These are phyloP conservation scores for Neodiprion pinetum DNA, from an alignment of 1,140 invertebrate species.

Conservation along the genomic window DNA sequence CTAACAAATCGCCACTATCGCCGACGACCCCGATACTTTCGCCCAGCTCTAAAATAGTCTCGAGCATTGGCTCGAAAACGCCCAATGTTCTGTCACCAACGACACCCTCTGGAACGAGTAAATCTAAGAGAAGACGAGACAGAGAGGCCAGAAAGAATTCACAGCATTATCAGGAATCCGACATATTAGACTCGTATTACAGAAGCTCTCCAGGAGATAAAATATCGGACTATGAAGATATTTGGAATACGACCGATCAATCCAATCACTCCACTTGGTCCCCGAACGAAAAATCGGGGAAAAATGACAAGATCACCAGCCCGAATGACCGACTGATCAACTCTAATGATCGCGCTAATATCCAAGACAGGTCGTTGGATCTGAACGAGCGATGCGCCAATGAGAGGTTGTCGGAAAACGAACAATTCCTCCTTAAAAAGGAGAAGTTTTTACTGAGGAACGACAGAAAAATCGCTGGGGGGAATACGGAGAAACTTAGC, in stretches of 20 bases:
- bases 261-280: constrained; percentile 62
- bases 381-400: constrained; percentile 43
- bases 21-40: constrained; percentile 47
- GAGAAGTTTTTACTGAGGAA: constrained; percentile 59
- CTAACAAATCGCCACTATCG: constrained; percentile 45
- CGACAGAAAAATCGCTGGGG: constrained; percentile 57
- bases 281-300: constrained; percentile 60
- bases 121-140: constrained; percentile 52
- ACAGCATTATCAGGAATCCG: constrained; percentile 77
- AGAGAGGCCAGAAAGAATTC: constrained; percentile 62
- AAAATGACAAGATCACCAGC: constrained; percentile 27
- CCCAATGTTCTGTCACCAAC: constrained; percentile 52
- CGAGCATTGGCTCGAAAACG: constrained; percentile 37
- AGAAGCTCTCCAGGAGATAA: constrained; percentile 88
- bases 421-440: constrained; percentile 34
- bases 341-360: constrained; percentile 38
- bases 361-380: constrained; percentile 33
- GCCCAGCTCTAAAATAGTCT: constrained; percentile 48
- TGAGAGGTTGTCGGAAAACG: constrained; percentile 32
- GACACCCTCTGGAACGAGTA: constrained; percentile 55
- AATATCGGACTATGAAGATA: constrained; percentile 94
- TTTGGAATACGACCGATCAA: constrained; percentile 75
- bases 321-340: constrained; percentile 36
- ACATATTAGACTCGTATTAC: constrained; percentile 88
- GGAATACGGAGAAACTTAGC: constrained; percentile 47